Evolutionary conservation across 2,888 invertebrate species (phyloP).

Genomic region (Drosophila mayaguana): DNA sequence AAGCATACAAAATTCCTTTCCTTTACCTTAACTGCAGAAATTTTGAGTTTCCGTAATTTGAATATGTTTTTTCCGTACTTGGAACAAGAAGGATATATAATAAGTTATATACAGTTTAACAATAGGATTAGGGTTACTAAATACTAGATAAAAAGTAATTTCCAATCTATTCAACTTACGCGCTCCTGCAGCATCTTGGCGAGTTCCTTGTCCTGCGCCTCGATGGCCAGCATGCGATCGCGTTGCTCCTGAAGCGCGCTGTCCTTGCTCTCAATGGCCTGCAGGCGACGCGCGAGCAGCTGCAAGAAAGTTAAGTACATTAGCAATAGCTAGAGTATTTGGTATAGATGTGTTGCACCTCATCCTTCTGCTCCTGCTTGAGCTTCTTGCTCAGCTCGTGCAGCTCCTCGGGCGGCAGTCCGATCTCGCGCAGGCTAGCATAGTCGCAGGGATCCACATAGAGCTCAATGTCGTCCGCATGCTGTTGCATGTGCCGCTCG

Average conservation of each 20-base stretch:
- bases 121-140: neutral
- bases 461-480: conserved; percentile 83
- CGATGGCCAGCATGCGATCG: conserved; percentile 90
- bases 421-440: conserved; percentile 84
- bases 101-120: neutral
- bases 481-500: conserved; percentile 76
- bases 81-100: conserved; percentile 10
- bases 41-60: conserved; percentile 24
- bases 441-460: conserved; percentile 84
- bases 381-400: conserved; percentile 87
- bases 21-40: conserved; percentile 36
- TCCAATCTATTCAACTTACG: conserved; percentile 50
- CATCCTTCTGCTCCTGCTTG: conserved; percentile 90
- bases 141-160: neutral
- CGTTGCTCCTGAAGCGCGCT: conserved; percentile 86
- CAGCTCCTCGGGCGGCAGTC: conserved; percentile 86
- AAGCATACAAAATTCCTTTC: neutral
- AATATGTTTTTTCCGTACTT: conserved; percentile 34
- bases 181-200: conserved; percentile 91
- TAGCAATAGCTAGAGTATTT: neutral
- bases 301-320: conserved; percentile 67
- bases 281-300: conserved; percentile 91
- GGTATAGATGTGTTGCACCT: conserved; percentile 84
- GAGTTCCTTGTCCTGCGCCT: conserved; percentile 92
- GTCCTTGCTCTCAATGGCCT: conserved; percentile 90